Evolutionary conservation across 2,888 invertebrate genomes (phyloP).

Genomic region (Chesias legatella): DNA sequence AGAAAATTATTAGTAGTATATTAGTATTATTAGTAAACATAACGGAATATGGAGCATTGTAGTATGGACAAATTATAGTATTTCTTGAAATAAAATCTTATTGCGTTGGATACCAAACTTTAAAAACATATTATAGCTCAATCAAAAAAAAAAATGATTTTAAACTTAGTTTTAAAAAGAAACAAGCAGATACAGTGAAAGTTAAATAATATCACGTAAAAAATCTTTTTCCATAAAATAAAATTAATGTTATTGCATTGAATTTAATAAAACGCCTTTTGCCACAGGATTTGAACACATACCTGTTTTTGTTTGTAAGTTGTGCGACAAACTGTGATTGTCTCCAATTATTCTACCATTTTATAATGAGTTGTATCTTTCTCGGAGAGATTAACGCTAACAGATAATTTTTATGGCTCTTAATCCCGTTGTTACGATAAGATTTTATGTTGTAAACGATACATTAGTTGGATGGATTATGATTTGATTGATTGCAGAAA

Average conservation of each 20-base stretch:
- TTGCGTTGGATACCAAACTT: no score
- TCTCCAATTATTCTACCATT: constrained; percentile 15
- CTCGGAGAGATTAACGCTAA: constrained; percentile 13
- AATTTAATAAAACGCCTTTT: neutral
- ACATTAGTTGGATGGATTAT: no score
- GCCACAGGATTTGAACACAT: constrained; percentile 3
- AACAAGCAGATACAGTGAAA: no score
- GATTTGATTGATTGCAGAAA: constrained; percentile 24
- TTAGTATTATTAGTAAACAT: no score
- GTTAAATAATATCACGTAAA: no score
- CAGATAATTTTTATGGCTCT: constrained; percentile 29
- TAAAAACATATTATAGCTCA: no score
- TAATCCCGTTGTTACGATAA: constrained; percentile 27
- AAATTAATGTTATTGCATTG: neutral
- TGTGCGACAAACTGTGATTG: constrained; percentile 31
- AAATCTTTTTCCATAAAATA: no score
- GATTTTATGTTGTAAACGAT: constrained; percentile 1
- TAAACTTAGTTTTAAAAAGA: no score
- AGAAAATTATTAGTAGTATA: neutral
- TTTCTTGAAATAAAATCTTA: no score
- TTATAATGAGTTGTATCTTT: constrained; percentile 31
- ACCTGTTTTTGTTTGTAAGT: constrained; percentile 31
- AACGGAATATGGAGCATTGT: no score
- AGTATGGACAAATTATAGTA: no score
- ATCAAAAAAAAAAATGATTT: no score